phyloP scores from a whole-genome alignment of 2,888 invertebrate genomes.

The Bombyx huttoni region DNA sequence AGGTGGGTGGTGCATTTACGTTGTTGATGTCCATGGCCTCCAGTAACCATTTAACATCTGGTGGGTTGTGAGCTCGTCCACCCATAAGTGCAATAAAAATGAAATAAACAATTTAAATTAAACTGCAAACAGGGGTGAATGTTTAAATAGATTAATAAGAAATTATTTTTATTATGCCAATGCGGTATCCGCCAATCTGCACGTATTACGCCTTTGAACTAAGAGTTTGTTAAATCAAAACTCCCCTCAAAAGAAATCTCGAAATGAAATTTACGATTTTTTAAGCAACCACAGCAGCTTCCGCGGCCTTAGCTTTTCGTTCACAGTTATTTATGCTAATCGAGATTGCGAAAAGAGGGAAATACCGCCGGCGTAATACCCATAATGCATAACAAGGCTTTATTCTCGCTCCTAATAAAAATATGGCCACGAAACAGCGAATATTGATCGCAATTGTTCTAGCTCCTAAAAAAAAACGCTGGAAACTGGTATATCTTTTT shows the following conservation, averaged over 20 bases:
- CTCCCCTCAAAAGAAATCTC: conserved; percentile 2
- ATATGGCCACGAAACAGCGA: conserved; percentile 2
- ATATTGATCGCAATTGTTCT: neutral
- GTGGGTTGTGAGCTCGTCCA: no score
- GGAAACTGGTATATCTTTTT: neutral
- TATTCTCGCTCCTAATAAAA: conserved; percentile 4
- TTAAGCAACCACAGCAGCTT: conserved; percentile 3
- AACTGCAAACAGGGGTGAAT: no score
- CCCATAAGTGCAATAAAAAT: no score
- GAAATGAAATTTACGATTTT: conserved; percentile 5
- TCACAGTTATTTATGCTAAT: conserved; percentile 7
- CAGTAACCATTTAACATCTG: no score
- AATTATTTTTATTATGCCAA: no score
- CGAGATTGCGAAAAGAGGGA: conserved; percentile 5
- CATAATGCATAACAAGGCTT: conserved; percentile 5
- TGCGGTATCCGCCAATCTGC: no score
- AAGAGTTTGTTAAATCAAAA: neutral
- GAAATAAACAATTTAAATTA: no score
- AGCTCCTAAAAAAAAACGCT: neutral
- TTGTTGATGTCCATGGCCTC: no score
- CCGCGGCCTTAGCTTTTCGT: conserved; percentile 2
- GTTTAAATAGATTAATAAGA: no score
- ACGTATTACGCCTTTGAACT: neutral
- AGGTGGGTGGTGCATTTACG: no score
- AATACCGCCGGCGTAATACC: conserved; percentile 1